Evolutionary conservation across 1,140 invertebrate genomes (phyloP), one percentile per base, ranked within the genome.

Genomic region (Bradysia coprophila): DNA sequence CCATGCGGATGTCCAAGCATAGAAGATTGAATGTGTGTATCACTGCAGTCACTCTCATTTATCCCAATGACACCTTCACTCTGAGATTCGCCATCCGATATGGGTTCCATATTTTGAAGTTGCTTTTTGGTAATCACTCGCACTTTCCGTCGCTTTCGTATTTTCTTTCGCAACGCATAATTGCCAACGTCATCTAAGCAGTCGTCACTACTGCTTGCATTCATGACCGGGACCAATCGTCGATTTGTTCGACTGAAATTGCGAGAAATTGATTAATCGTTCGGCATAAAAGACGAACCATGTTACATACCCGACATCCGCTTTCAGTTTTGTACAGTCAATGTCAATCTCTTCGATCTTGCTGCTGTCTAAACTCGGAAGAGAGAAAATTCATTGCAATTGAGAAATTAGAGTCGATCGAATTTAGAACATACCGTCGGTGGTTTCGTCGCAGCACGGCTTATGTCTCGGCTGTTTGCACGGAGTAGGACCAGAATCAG

Each of bases 391-490:
- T 31, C n/a, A 31, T n/a, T n/a, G n/a, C n/a, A n/a, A n/a, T n/a
- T n/a, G n/a, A n/a, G n/a, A n/a, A n/a, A n/a, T n/a, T n/a, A n/a
- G n/a, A n/a, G n/a, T 31, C n/a, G n/a, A 31, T 31, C n/a, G 28
- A 9, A n/a, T 31, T 31, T 31, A 28, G 11, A 13, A 42, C 22
- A 38, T 43, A 45, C 46, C 46, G 40, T 47, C 48, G 21, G 51
- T 56, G 2, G 55, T 54, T 33, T 57, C 55, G 6, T 36, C 33
- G n/a, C 33, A 36, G n/a, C 33, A 36, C 5, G 6, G 10, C 18
- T 36, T 36, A 36, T 36, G 33, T 15, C 33, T 36, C 18, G 66
- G 57, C 44, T 67, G 56, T 52, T 71, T 72, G 41, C 68, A 68
- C 6, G 68, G 67, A 15, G 63, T 56, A 1, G 67, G 63, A 0